Percentiles rank a stretch among this genome's conserved stretches.
These are phyloP conservation scores for Trididemnum nubilum DNA, from an alignment of 23 tunicate species.

Conservation along the genomic window DNA sequence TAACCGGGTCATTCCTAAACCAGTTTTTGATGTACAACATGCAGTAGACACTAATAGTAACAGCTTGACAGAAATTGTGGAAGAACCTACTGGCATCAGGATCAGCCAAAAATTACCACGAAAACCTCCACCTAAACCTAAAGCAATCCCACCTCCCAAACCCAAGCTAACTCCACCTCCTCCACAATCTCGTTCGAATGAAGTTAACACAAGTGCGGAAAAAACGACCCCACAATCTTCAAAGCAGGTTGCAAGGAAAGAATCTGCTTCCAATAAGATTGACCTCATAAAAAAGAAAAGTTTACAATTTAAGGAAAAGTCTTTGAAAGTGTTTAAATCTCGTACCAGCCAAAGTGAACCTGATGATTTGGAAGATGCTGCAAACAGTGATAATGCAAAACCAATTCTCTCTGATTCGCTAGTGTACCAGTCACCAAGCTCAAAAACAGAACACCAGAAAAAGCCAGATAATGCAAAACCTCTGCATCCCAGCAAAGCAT, in stretches of 20 bases:
- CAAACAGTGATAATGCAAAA: too few relatives aligned
- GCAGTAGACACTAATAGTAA: background rate
- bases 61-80: background rate
- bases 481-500: background rate
- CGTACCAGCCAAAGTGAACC: conserved; percentile 7
- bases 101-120: background rate
- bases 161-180: conserved; percentile 11
- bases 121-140: conserved; percentile 11
- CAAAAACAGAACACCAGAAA: background rate
- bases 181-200: background rate
- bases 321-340: conserved; percentile 27
- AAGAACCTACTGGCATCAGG: background rate
- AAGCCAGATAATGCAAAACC: background rate
- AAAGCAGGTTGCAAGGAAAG: background rate
- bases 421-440: background rate
- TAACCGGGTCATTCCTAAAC: background rate
- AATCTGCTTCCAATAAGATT: conserved; percentile 21
- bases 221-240: conserved; percentile 8
- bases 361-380: conserved; percentile 10
- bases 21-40: background rate
- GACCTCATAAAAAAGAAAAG: conserved; percentile 48
- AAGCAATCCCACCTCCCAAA: background rate
- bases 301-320: conserved; percentile 35
- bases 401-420: background rate
- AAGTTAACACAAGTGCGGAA: background rate